Conservation (phyloP, 2,113 vertebrate genomes). For the Delphinus delphis region DNA sequence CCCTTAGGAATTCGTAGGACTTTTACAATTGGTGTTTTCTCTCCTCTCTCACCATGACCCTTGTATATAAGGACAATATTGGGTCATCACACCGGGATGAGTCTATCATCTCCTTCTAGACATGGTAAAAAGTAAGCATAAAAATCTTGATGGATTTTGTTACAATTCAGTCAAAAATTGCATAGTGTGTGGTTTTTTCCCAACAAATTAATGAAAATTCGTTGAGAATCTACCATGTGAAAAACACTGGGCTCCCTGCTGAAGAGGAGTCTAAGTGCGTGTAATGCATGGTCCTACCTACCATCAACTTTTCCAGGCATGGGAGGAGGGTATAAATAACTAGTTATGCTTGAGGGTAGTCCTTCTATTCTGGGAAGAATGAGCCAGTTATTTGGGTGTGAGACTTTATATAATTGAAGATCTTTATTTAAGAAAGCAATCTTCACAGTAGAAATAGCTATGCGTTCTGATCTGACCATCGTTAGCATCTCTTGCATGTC, state of each 20-base stretch:
- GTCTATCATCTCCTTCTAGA: neutral
- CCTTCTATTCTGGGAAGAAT: neutral
- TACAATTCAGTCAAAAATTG: neutral
- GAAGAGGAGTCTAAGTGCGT: neutral
- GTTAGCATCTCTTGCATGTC: neutral
- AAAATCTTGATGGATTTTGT: neutral
- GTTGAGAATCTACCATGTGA: neutral
- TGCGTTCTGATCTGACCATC: neutral
- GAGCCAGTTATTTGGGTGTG: neutral
- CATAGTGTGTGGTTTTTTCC: neutral
- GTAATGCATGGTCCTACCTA: rapidly evolving
- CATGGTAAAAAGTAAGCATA: neutral
- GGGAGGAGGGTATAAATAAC: neutral
- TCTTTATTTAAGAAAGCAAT: neutral
- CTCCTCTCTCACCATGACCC: neutral
- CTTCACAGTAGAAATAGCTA: neutral
- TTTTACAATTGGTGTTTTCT: neutral
- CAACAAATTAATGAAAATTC: neutral
- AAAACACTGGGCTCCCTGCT: neutral
- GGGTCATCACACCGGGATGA: neutral
- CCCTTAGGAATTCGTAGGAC: neutral
- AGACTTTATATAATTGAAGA: neutral
- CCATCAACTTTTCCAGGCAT: neutral
- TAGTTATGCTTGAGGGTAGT: neutral
- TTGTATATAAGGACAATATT: neutral